Conservation (phyloP, 1,140 invertebrate genomes). For the Reticulitermes speratus region DNA sequence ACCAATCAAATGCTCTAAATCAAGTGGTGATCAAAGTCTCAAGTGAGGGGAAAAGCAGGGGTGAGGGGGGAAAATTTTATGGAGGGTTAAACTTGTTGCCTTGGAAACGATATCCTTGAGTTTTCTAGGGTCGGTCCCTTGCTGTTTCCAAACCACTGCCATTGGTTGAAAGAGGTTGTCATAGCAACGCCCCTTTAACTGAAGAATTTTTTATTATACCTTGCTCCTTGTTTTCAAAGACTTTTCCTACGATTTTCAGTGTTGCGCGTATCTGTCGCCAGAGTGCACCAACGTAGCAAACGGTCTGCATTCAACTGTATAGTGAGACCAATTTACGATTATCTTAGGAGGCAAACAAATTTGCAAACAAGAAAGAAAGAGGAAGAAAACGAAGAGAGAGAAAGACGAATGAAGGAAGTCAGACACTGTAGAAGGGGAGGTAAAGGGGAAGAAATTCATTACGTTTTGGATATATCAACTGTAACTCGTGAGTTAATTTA, state of each 20-base stretch:
- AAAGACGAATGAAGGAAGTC: too few relatives aligned
- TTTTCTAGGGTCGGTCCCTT: constrained; percentile 9
- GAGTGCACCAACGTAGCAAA: not conserved
- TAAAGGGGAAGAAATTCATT: not conserved
- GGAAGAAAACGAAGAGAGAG: not conserved
- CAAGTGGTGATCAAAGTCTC: constrained; percentile 9
- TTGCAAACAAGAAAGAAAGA: not conserved
- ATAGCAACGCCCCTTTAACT: constrained; percentile 8
- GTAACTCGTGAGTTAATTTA: not conserved
- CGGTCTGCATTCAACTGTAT: not conserved
- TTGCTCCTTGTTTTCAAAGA: not conserved
- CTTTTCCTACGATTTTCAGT: constrained; percentile 1
- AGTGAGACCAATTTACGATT: not conserved
- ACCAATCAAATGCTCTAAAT: constrained; percentile 19
- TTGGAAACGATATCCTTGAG: constrained; percentile 15
- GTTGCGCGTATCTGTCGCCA: not conserved
- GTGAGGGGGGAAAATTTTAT: not conserved
- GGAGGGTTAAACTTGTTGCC: constrained; percentile 7
- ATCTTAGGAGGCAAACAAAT: not conserved
- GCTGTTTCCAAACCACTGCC: constrained; percentile 8
- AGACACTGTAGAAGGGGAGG: not conserved
- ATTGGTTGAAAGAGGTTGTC: constrained; percentile 18
- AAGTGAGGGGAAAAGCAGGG: not conserved
- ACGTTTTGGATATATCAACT: too few relatives aligned
- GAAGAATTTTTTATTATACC: constrained; percentile 1